Conservation (phyloP, 2,797 vertebrate genomes). For the Tauraco hartlaubi region DNA sequence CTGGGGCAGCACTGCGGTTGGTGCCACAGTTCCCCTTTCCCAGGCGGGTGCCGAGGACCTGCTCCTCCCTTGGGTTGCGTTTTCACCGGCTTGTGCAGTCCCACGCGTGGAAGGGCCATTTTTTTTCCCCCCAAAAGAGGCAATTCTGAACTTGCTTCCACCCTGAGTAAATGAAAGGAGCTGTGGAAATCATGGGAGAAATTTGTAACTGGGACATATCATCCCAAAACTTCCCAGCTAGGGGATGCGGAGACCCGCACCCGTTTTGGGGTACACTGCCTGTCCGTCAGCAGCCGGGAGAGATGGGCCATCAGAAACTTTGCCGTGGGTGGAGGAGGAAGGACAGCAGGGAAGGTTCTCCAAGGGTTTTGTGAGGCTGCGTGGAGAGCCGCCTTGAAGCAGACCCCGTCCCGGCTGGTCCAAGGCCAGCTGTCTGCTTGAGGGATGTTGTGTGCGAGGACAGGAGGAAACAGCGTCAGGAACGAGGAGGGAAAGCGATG, state of each 20-base stretch:
- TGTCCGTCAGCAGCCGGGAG: neutral
- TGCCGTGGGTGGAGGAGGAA: fast-evolving
- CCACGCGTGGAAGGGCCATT: neutral
- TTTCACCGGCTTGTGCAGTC: neutral
- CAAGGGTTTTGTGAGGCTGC: fast-evolving
- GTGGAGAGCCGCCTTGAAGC: neutral
- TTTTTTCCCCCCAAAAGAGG: neutral
- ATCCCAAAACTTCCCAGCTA: neutral
- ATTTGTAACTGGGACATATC: neutral
- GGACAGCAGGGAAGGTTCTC: neutral
- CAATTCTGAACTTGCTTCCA: neutral
- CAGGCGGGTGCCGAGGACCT: fast-evolving
- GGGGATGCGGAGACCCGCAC: fast-evolving
- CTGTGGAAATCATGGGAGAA: neutral
- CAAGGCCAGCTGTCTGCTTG: neutral
- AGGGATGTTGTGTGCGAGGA: neutral
- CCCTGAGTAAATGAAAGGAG: neutral
- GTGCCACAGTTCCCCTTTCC: neutral
- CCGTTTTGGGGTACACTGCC: neutral
- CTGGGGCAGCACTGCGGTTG: neutral
- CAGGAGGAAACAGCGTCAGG: neutral
- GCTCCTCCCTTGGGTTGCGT: neutral
- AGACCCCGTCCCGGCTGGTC: fast-evolving
- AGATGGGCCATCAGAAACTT: neutral
- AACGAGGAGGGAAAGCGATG: neutral